These are phyloP conservation scores for Orchestes rusci DNA, from an alignment of 2,888 invertebrate species.

Conservation along the genomic window DNA sequence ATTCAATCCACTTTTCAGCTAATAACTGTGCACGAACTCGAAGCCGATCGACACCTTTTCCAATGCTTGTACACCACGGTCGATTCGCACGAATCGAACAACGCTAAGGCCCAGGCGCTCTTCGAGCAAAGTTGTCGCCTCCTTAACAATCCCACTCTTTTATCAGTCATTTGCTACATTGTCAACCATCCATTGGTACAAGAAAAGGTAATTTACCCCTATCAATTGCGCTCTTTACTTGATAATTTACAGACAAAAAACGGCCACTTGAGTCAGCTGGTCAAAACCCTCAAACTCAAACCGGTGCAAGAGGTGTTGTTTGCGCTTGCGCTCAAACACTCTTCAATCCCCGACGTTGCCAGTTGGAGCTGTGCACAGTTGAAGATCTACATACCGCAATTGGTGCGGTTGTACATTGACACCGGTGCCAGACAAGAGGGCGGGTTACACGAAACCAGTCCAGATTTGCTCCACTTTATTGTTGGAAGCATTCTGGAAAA, in stretches of 20 bases:
- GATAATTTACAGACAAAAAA: no score
- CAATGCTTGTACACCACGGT: slow-evolving; percentile 88
- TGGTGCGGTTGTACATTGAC: slow-evolving; percentile 77
- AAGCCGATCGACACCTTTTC: slow-evolving; percentile 95
- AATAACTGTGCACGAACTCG: slow-evolving; percentile 86
- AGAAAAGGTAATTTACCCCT: slow-evolving; percentile 65
- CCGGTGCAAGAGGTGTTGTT: slow-evolving; percentile 88
- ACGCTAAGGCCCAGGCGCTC: slow-evolving; percentile 60
- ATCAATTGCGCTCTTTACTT: no score
- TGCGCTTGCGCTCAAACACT: slow-evolving; percentile 77
- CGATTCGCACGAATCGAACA: slow-evolving; percentile 64
- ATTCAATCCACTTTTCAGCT: slow-evolving; percentile 52
- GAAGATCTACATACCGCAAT: slow-evolving; percentile 72
- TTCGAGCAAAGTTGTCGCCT: slow-evolving; percentile 71
- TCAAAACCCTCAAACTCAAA: slow-evolving; percentile 78
- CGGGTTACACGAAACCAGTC: slow-evolving; percentile 83
- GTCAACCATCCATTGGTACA: slow-evolving; percentile 73
- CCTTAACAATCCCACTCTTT: slow-evolving; percentile 78
- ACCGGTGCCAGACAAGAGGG: slow-evolving; percentile 70
- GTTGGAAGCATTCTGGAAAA: slow-evolving; percentile 56
- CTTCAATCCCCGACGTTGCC: slow-evolving; percentile 68
- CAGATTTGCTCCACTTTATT: slow-evolving; percentile 81
- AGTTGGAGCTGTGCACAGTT: slow-evolving; percentile 70
- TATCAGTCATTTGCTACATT: slow-evolving; percentile 82
- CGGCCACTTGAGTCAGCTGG: no score